Conservation (phyloP, 2,888 invertebrate genomes). For the Stenurella melanura region DNA sequence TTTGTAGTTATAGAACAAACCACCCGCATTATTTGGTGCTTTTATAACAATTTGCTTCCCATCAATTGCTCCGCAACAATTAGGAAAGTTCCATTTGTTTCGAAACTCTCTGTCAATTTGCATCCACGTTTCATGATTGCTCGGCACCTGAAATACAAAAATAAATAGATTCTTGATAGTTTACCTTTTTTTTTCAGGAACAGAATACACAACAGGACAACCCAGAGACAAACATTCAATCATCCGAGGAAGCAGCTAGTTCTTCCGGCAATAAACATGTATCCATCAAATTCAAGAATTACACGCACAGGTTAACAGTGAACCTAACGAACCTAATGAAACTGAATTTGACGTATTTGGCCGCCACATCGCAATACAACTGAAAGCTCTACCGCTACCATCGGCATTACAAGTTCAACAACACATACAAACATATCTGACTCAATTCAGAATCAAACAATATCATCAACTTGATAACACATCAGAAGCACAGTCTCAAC, state of each 20-base stretch:
- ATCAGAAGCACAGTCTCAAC: too few relatives aligned
- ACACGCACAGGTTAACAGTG: too few relatives aligned
- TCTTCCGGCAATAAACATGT: too few relatives aligned
- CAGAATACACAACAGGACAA: too few relatives aligned
- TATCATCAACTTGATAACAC: background rate
- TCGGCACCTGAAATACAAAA: background rate
- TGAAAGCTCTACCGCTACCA: background rate
- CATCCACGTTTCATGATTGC: slow-evolving; percentile 1
- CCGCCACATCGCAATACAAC: background rate
- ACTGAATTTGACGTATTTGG: background rate
- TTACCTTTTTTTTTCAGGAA: too few relatives aligned
- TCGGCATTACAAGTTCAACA: background rate
- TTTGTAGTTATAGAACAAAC: slow-evolving; percentile 55
- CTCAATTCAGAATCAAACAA: background rate
- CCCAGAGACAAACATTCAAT: too few relatives aligned
- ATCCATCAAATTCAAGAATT: too few relatives aligned
- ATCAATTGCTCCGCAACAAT: slow-evolving; percentile 54
- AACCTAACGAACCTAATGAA: background rate
- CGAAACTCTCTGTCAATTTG: slow-evolving; percentile 41
- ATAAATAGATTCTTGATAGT: too few relatives aligned
- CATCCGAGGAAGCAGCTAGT: too few relatives aligned
- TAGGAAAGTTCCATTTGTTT: slow-evolving; percentile 48
- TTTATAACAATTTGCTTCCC: slow-evolving; percentile 54
- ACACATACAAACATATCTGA: background rate
- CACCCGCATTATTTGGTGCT: slow-evolving; percentile 49